Evolutionary conservation across 1,140 invertebrate genomes (phyloP), one percentile per base, ranked within the genome.

Genomic region (Leptopilina boulardi): DNA sequence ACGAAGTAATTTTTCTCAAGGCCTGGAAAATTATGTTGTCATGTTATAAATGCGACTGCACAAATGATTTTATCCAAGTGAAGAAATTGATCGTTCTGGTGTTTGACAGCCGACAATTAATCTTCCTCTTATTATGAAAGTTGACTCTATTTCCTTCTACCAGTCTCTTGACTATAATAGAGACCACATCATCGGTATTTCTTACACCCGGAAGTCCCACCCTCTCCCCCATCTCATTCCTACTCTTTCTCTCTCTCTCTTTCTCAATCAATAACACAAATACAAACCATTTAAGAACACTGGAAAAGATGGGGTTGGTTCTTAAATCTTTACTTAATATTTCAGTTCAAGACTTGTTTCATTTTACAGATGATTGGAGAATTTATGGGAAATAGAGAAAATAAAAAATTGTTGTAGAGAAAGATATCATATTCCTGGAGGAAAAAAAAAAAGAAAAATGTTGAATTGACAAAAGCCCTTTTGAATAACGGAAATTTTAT

Each of bases 101-200:
- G 26, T 66, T 34, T 66, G 13, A n/a, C 23, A n/a, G 26, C 15
- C 23, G 13, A 30, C 59, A n/a, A 66, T 66, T 66, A 66, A 66
- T 66, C 59, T 66, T 66, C 26, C 59, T 66, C 59, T 66, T 66
- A 5, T 66, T 66, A 66, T 66, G 10, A 9, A 26, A 59, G 8
- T 26, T 13, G 11, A 66, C 59, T 15, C 15, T 15, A 66, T 66
- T 66, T 30, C 23, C 26, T 30, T n/a, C 23, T 11, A n/a, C n/a
- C 21, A 59, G 10, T 13, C 23, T n/a, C 23, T 66, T 4, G 1
- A n/a, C 59, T n/a, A 66, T 30, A 38, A 38, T 38, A 38, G 34
- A 15, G 3, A 30, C 26, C 23, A 30, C 30, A 66, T 66, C 21
- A 26, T 66, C 15, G 26, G 2, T 15, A 66, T n/a, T 66, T 30